These are phyloP conservation scores for Catagonus wagneri DNA, from an alignment of 2,113 vertebrate species.

Conservation along the genomic window DNA sequence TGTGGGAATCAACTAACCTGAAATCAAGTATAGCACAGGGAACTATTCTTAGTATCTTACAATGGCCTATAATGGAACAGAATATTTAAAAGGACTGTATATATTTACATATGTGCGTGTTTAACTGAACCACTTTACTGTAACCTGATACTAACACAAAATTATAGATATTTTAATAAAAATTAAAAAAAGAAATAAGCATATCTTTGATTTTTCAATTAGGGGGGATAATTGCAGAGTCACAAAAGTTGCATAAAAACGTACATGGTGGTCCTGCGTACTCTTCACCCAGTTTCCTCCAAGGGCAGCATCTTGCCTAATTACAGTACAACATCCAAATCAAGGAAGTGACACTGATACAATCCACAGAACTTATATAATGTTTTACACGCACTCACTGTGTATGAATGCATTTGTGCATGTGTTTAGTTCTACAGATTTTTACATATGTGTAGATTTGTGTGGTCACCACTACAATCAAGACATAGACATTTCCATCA, in stretches of 20 bases:
- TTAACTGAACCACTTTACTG: too few relatives aligned
- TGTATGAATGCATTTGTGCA: neutral
- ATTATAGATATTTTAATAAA: too few relatives aligned
- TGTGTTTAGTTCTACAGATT: neutral
- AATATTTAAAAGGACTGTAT: too few relatives aligned
- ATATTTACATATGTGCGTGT: too few relatives aligned
- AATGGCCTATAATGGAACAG: too few relatives aligned
- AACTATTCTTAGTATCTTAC: too few relatives aligned
- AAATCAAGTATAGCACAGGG: neutral
- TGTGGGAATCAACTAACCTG: neutral
- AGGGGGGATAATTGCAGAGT: neutral
- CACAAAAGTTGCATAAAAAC: neutral
- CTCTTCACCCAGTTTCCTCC: neutral
- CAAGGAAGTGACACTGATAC: neutral
- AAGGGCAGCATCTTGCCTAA: neutral
- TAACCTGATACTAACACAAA: too few relatives aligned
- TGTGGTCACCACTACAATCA: neutral
- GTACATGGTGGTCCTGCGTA: neutral
- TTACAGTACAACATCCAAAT: neutral
- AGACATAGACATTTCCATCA: neutral
- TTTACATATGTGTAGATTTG: neutral
- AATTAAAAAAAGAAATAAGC: neutral
- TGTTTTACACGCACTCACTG: neutral
- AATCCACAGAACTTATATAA: neutral
- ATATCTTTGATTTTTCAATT: neutral